Percentiles rank a stretch among this genome's conserved stretches.
Conservation (phyloP, 2,113 vertebrate genomes). For the Barnardius zonarius region DNA sequence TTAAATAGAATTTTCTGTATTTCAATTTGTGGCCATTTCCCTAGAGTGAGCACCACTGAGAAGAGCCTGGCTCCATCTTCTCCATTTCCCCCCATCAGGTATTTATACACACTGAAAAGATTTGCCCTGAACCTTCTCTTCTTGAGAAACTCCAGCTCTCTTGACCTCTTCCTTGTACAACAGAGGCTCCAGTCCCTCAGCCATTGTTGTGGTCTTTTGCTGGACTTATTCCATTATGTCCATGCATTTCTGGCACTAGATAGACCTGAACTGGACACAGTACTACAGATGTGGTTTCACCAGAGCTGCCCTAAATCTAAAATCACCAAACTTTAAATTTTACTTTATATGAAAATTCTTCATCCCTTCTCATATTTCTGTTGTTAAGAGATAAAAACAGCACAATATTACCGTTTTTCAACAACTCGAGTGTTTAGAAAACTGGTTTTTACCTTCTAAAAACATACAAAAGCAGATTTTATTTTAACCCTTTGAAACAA, state of each 20-base stretch:
- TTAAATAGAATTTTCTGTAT: not conserved
- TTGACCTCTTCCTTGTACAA: not conserved
- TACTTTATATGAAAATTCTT: not conserved
- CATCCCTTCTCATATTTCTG: not conserved
- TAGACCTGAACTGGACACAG: not conserved
- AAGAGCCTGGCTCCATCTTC: not conserved
- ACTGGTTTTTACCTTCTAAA: not conserved
- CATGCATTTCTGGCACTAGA: not conserved
- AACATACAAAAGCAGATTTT: not conserved
- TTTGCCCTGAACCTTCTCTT: not conserved
- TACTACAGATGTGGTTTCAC: not conserved
- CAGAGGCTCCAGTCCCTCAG: not conserved
- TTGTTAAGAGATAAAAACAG: not conserved
- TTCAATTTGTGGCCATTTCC: not conserved
- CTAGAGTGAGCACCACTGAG: not conserved
- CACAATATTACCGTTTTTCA: not conserved
- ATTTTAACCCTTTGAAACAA: not conserved
- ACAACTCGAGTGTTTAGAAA: not conserved
- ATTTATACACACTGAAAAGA: not conserved
- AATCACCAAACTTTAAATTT: not conserved
- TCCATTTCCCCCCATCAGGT: not conserved
- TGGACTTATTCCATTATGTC: not conserved
- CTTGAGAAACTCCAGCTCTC: not conserved
- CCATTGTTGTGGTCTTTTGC: not conserved
- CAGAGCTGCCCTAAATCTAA: not conserved